Evolutionary conservation across 2,888 invertebrate genomes (phyloP).

Genomic region (Schizotus pectinicornis): DNA sequence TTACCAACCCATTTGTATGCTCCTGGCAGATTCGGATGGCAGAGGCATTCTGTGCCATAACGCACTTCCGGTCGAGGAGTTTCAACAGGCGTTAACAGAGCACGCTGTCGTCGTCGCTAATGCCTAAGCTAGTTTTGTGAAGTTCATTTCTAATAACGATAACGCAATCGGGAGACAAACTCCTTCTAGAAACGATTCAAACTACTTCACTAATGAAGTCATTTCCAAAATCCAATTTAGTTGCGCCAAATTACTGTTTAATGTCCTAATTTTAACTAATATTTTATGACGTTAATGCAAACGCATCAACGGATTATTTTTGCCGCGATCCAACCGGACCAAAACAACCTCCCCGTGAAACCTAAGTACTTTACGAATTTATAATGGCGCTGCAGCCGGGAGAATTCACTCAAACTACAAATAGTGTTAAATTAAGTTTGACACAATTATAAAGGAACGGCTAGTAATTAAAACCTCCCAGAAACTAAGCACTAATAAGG

Average conservation of each 20-base stretch:
- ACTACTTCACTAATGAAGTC: constrained; percentile 40
- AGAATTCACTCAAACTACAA: too few species aligned
- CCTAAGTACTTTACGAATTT: too few species aligned
- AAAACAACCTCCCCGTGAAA: too few species aligned
- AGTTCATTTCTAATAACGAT: constrained; percentile 42
- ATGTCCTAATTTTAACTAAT: constrained; percentile 42
- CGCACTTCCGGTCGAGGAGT: constrained; percentile 37
- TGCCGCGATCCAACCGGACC: too few species aligned
- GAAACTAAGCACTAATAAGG: too few species aligned
- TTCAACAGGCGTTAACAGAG: constrained; percentile 32
- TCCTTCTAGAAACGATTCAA: constrained; percentile 38
- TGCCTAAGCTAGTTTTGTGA: constrained; percentile 37
- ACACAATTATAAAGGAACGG: too few species aligned
- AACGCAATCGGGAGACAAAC: constrained; percentile 40
- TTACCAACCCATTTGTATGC: constrained; percentile 39
- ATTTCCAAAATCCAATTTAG: constrained; percentile 44
- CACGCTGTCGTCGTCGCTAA: constrained; percentile 34
- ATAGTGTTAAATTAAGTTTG: too few species aligned
- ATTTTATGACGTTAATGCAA: constrained; percentile 31
- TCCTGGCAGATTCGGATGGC: constrained; percentile 30
- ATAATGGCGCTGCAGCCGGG: too few species aligned
- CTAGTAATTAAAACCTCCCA: too few species aligned
- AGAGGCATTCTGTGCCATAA: constrained; percentile 34
- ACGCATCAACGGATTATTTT: constrained; percentile 2
- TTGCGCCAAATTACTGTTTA: constrained; percentile 40